Base-by-base conservation (phyloP, 2,888 invertebrate species). In the Synanthedon formicaeformis region DNA sequence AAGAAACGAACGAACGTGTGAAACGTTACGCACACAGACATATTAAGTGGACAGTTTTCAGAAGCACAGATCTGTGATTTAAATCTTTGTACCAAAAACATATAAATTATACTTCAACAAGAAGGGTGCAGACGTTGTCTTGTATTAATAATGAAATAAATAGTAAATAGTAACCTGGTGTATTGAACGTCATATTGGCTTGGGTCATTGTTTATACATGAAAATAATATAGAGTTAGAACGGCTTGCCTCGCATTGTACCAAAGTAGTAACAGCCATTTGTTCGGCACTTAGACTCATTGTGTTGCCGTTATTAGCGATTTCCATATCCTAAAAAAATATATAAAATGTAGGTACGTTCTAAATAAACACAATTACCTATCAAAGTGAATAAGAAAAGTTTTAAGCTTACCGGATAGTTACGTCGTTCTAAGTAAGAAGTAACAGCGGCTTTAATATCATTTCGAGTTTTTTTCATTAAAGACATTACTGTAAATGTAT, bases 201-300 rank as follows among this genome's bases (percentile, higher is more conserved):
- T 48, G 92, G 91, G 71, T 94, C 94, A 68, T 92, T 93, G 61
- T 91, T 92, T 59, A 93, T 92, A 64, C 93, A 93, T 58, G 93
- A 94, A 73, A 92, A 94, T 49, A 92, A 87, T 62, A 94, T 92
- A 11, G 93, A 93, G 78, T 95, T 94, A 11, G 92, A 89, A 51
- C 92, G 88, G 65, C 93, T 92, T 12, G 92, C 85, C 73, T 93
- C 93, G 64, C 90, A 91, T 62, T 93, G 92, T 34, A 94, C 89
- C 67, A 92, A 90, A 60, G 91, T 91, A 53, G 90, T 89, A 5
- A 93, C 87, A 23, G 92, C 90, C 88, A 93, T 91, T 73, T 92
- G 92, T 74, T 91, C 92, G 64, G 88, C 90, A 68, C 85, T 91
- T 71, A 90, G 90, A 67, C 89, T 88, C 57, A 89, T 66, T 50